These are phyloP conservation scores for Eolophus roseicapilla DNA, from an alignment of 2,113 vertebrate genomes.

Conservation along the genomic window DNA sequence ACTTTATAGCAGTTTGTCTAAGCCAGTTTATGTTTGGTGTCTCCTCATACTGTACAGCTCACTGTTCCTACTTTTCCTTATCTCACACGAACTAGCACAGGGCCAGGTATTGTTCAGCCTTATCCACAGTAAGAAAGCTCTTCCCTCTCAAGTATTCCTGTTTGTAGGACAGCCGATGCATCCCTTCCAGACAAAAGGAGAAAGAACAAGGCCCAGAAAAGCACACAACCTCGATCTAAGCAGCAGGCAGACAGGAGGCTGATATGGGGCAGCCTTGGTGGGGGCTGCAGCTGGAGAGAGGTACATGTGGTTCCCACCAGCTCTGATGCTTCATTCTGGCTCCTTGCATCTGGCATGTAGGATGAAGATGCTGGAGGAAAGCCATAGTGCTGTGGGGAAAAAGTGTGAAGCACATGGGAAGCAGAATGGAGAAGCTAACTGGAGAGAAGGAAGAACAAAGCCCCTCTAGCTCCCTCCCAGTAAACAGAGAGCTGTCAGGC, in stretches of 20 bases:
- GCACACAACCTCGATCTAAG: fast-evolving
- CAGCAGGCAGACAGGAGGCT: background rate
- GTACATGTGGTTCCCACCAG: background rate
- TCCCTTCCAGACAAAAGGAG: background rate
- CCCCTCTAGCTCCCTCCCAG: background rate
- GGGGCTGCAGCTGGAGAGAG: background rate
- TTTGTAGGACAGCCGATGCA: background rate
- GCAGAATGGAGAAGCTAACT: background rate
- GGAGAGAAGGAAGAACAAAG: background rate
- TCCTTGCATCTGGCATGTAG: background rate
- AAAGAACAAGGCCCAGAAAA: background rate
- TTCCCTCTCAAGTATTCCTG: background rate
- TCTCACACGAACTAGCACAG: background rate
- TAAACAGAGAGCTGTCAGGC: background rate
- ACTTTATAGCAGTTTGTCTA: background rate
- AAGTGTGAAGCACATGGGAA: background rate
- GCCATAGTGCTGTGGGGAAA: background rate
- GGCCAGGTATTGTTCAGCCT: background rate
- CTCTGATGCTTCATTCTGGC: background rate
- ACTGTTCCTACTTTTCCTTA: background rate
- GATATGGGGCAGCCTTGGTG: background rate
- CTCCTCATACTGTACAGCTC: background rate
- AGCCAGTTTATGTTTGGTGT: background rate
- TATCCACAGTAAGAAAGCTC: background rate
- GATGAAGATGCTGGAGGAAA: background rate